A percentile compares a stretch with the other conserved stretches of the same genome.
These are phyloP conservation scores for Eulithis prunata DNA, from an alignment of 2,888 invertebrate species.

Conservation along the genomic window DNA sequence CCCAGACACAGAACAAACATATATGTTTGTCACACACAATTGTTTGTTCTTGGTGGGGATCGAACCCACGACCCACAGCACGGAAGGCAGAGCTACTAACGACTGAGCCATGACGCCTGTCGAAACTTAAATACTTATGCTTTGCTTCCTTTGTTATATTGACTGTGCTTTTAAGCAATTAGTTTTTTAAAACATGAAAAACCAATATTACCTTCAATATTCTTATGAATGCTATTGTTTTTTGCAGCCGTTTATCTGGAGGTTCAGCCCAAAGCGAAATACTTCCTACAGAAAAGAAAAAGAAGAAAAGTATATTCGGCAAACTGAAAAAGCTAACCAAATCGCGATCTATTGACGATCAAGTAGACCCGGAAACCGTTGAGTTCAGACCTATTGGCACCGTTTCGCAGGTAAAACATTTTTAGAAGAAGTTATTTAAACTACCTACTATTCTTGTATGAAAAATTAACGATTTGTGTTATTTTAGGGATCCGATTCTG, in stretches of 20 bases:
- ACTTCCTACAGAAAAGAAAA: constrained; percentile 90
- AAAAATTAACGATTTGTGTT: constrained; percentile 10
- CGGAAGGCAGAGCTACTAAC: too few species aligned
- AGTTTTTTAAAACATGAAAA: neutral
- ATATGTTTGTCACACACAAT: too few species aligned
- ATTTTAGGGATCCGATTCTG: constrained; percentile 88
- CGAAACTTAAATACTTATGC: too few species aligned
- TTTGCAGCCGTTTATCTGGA: constrained; percentile 88
- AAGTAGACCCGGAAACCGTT: constrained; percentile 71
- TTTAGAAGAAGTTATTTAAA: neutral
- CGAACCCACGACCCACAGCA: too few species aligned
- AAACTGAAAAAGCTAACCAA: constrained; percentile 94
- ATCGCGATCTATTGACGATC: constrained; percentile 91
- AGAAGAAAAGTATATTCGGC: constrained; percentile 92
- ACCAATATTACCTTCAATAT: neutral
- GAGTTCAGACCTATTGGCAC: constrained; percentile 81
- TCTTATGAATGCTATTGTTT: neutral
- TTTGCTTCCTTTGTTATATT: too few species aligned
- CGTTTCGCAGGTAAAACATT: constrained; percentile 74
- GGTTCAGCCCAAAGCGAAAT: constrained; percentile 94
- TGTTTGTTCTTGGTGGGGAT: too few species aligned
- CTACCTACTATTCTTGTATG: neutral
- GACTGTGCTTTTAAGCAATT: too few species aligned
- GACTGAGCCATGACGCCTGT: too few species aligned
- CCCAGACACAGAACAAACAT: too few species aligned